Base-by-base conservation (phyloP, 2,888 invertebrate genomes). In the Oligia strigilis region DNA sequence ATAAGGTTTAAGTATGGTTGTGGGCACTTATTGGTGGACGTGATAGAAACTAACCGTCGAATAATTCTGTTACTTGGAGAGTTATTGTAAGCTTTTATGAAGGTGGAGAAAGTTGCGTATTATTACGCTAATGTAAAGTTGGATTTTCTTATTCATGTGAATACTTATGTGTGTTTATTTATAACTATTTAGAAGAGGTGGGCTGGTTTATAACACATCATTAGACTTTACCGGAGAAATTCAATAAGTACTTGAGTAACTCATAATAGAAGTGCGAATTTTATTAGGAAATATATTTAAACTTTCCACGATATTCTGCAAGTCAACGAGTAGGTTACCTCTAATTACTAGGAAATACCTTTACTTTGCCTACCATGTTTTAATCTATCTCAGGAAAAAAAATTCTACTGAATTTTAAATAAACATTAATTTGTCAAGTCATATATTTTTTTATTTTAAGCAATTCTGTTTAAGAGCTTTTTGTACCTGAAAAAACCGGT, bases 1-100 rank as follows among this genome's bases (percentile, higher is more conserved):
- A 87, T 86, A 40, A 78, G 36, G 69, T 74, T 43, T 83, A 87
- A 75, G 71, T 87, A 70, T 87, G 75, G 72, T 83, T 81, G 85
- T 83, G 77, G 69, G 67, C 80, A 75, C n/a, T 71, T 71, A 78
- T 70, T 64, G 29, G 4, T 72, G 19, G 40, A 52, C 66, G 71
- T 74, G 55, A 62, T 64, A 65, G 9, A 78, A 65, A 62, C 40
- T 76, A 58, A 81, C 55, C 9, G 55, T 64, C 14, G 2, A 75
- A 65, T 75, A 36, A 17, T n/a, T 69, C 6, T 60, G 40, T 80
- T 69, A 17, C 9, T 75, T 29, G 17, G 46, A 67, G 13, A 29
- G 43, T 40, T 75, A 29, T 4, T 58, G 46, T 67, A 46, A 55
- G 29, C 14, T 71, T 52, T 83, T 77, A 66, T 72, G 4, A 49